Evolutionary conservation across 2,888 invertebrate genomes (phyloP), one percentile per base, ranked within the genome.

Genomic region (Aethes cnicana): DNA sequence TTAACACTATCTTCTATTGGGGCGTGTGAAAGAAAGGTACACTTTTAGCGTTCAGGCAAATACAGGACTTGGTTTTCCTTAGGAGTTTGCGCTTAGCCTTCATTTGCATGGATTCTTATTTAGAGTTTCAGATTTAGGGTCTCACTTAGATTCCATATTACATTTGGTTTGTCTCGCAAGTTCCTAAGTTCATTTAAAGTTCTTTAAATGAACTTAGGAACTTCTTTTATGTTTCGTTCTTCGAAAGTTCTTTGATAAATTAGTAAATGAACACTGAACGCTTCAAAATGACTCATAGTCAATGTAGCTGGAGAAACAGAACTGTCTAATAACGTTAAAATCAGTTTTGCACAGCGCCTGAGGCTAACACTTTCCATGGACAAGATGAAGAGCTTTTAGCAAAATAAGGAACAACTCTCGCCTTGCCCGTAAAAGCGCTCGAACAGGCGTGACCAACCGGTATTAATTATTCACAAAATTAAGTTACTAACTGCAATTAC

Each of bases 21-120:
- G 36, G 23, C 43, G 43, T 44, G 50, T 37, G 50, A 50, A 44
- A 50, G 50, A 37, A 44, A 50, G 43, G 43, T 16, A 50, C 32
- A 50, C 35, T 36, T 30, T 43, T 23, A 25, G 43, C 36, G 50
- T 50, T 50, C 30, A 18, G 36, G 43, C 36, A 50, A 50, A 43
- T 50, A 36, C 42, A 21, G 4, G 21, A 21, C 28, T 43, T 50
- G 43, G 35, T 30, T 50, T 43, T 17, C 26, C 35, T 21, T 8
- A 17, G 49, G 30, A 42, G 36, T 35, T 28, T 28, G 49, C 28
- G 17, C 39, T 43, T 50, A 43, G 49, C n/a, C n/a, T 43, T 17
- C 43, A 43, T 8, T 44, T 43, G 21, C 23, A 36, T 9, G 43
- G 7, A 43, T 50, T 36, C 50, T 44, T 50, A 37, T 50, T 50